Evolutionary conservation across 2,797 vertebrate species (phyloP).

Genomic region (Paratrypauchen microcephalus): DNA sequence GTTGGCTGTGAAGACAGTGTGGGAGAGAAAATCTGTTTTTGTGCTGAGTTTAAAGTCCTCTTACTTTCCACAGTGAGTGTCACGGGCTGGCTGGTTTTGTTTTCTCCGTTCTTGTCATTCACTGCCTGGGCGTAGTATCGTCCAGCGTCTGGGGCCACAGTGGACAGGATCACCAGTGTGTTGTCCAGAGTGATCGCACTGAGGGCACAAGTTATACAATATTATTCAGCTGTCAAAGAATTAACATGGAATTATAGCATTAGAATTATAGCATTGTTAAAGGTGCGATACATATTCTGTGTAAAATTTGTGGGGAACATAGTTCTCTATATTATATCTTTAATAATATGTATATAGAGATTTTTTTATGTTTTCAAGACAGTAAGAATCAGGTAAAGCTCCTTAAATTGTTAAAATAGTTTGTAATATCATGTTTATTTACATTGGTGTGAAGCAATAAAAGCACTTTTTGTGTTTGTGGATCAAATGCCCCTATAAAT

Average conservation of each 20-base stretch:
- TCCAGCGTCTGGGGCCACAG: conserved; percentile 91
- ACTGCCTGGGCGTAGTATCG: conserved; percentile 96
- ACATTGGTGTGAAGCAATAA: neutral
- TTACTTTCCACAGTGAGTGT: conserved; percentile 90
- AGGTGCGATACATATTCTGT: too few species aligned
- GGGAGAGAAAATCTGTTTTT: conserved; percentile 16
- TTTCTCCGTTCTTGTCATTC: conserved; percentile 97
- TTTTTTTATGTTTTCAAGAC: too few species aligned
- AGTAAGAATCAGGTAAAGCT: too few species aligned
- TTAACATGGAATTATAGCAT: neutral
- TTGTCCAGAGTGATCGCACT: conserved; percentile 97
- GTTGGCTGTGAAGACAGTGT: conserved; percentile 18
- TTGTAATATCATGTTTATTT: neutral
- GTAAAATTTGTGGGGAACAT: too few species aligned
- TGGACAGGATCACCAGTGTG: conserved; percentile 94
- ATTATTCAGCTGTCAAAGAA: neutral
- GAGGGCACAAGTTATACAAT: conserved; percentile 12
- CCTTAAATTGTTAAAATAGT: neutral
- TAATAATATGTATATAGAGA: too few species aligned
- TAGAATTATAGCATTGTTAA: neutral
- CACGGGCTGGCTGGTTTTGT: conserved; percentile 96
- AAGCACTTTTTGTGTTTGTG: neutral
- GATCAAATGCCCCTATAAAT: neutral
- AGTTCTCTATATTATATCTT: too few species aligned
- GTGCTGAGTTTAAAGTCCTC: conserved; percentile 50